phyloP scores from a whole-genome alignment of 2,888 invertebrate genomes.

The Epicampocera succincta region DNA sequence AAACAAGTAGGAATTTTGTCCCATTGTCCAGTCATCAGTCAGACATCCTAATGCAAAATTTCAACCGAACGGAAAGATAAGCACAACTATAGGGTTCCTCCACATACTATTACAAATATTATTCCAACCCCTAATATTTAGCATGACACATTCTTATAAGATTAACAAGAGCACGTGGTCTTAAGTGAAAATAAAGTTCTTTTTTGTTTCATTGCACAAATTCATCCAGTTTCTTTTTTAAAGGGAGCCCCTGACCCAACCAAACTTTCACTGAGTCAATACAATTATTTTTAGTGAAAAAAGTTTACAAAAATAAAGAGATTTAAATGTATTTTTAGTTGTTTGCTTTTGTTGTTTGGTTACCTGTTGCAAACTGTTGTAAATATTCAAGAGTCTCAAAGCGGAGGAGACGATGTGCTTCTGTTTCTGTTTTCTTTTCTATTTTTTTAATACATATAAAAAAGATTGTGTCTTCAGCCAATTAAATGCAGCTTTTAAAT shows the following conservation, averaged over 20 bases:
- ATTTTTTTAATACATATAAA: conserved; percentile 22
- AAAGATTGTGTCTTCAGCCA: conserved; percentile 10
- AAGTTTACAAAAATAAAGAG: conserved; percentile 57
- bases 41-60: too few species aligned
- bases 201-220: background rate
- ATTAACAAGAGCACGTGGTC: too few species aligned
- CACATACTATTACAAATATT: too few species aligned
- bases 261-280: conserved; percentile 56
- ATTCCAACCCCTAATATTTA: too few species aligned
- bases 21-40: too few species aligned
- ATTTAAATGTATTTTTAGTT: conserved; percentile 22
- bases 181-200: too few species aligned
- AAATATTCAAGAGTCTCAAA: conserved; percentile 3
- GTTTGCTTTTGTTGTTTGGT: conserved; percentile 12
- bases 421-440: background rate
- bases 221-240: background rate
- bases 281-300: conserved; percentile 61
- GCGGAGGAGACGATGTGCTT: too few species aligned
- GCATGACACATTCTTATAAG: too few species aligned
- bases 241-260: background rate
- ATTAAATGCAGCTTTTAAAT: conserved; percentile 6
- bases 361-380: conserved; percentile 23
- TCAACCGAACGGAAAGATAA: too few species aligned
- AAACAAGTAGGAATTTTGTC: too few species aligned
- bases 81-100: too few species aligned